A percentile compares a stretch with the other conserved stretches of the same genome.
phyloP scores from a whole-genome alignment of 2,888 invertebrate genomes.

The Limenitis camilla region DNA sequence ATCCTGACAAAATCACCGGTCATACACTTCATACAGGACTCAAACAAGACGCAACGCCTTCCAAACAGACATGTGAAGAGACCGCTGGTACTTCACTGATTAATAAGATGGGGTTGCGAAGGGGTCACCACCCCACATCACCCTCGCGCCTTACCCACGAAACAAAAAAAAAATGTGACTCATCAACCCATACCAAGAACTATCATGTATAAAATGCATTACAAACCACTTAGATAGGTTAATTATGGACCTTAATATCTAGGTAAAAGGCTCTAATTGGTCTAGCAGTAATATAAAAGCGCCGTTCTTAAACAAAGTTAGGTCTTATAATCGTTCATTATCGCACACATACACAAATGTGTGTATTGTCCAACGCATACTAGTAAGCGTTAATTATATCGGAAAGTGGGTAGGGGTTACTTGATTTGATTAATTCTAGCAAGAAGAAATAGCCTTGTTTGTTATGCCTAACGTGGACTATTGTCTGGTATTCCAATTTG shows the following conservation, averaged over 20 bases:
- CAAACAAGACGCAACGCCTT: conserved; percentile 56
- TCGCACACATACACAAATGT: conserved; percentile 60
- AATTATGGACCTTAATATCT: conserved; percentile 56
- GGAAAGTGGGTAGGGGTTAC: conserved; percentile 73
- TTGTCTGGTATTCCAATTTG: conserved; percentile 53
- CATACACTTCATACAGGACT: conserved; percentile 33
- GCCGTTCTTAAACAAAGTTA: conserved; percentile 53
- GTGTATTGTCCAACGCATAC: conserved; percentile 67
- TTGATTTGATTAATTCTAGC: conserved; percentile 75
- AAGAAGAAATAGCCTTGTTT: conserved; percentile 63
- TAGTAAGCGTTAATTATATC: conserved; percentile 72
- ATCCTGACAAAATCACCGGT: conserved; percentile 13
- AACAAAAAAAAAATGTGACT: conserved; percentile 77
- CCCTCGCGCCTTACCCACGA: conserved; percentile 73
- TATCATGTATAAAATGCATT: conserved; percentile 36
- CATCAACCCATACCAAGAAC: conserved; percentile 71
- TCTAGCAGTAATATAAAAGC: conserved; percentile 35
- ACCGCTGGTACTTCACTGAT: conserved; percentile 73
- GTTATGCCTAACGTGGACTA: conserved; percentile 44
- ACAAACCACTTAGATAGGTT: conserved; percentile 40
- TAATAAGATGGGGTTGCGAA: conserved; percentile 74
- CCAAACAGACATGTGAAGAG: conserved; percentile 70
- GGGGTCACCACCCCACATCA: conserved; percentile 62
- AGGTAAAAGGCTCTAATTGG: conserved; percentile 46
- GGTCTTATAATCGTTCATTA: conserved; percentile 74